Percentiles rank a stretch among this genome's conserved stretches.
These are phyloP conservation scores for Aphis gossypii DNA, from an alignment of 1,140 invertebrate species.

Conservation along the genomic window DNA sequence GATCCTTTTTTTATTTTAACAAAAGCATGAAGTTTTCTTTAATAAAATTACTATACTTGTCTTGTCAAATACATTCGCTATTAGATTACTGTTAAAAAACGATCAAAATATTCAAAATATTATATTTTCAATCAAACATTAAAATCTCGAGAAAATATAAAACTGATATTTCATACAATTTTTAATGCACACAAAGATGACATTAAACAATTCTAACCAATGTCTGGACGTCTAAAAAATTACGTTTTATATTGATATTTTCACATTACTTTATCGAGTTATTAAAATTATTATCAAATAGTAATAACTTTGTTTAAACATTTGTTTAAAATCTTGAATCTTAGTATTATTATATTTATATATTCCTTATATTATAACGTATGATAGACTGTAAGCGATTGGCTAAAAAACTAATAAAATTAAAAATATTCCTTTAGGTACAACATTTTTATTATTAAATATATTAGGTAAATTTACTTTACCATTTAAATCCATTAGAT, in stretches of 20 bases:
- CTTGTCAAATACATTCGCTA: neutral
- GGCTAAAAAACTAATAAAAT: neutral
- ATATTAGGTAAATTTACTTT: too few relatives aligned
- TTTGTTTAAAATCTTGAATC: neutral
- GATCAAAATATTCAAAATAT: neutral
- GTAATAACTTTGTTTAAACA: neutral
- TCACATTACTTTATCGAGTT: neutral
- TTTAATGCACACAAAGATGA: neutral
- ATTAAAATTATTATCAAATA: neutral
- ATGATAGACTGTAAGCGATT: neutral
- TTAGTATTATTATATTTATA: neutral
- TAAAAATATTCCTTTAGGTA: neutral
- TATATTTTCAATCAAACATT: neutral
- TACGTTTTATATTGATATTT: neutral
- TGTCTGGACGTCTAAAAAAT: neutral
- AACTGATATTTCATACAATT: neutral
- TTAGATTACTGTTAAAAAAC: neutral
- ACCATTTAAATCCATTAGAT: neutral
- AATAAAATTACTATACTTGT: neutral
- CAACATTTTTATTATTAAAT: too few relatives aligned
- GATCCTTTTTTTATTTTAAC: neutral
- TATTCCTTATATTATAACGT: neutral
- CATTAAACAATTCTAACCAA: neutral
- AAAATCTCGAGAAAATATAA: neutral
- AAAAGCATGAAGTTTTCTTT: neutral